phyloP scores from a whole-genome alignment of 37 sponge, comb jelly and placozoan genomes.

The Tethya wilhelma region DNA sequence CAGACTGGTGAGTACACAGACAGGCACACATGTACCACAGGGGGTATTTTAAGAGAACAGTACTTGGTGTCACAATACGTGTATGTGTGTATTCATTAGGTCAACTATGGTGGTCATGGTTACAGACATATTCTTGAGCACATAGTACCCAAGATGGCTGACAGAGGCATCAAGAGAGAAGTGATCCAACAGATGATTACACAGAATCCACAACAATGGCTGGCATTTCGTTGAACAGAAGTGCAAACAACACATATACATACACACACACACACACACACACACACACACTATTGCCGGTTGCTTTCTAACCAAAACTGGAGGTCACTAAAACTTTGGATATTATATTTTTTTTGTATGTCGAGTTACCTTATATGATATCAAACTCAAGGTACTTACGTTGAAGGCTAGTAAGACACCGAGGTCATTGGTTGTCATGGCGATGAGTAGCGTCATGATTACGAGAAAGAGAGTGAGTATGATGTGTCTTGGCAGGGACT shows the following conservation, averaged over 20 bases:
- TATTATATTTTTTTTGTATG: too few species aligned
- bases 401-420: conserved; percentile 61
- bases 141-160: conserved; percentile 64
- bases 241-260: too few species aligned
- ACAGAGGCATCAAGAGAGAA: conserved; percentile 56
- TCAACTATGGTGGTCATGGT: conserved; percentile 76
- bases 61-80: not conserved
- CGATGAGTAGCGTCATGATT: conserved; percentile 30
- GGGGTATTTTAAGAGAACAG: not conserved
- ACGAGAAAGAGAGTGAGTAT: conserved; percentile 61
- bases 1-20: conserved; percentile 47
- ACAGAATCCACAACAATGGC: conserved; percentile 69
- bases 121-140: conserved; percentile 67
- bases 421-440: conserved; percentile 54
- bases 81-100: too few species aligned
- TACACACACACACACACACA: too few species aligned
- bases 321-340: too few species aligned
- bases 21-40: too few species aligned
- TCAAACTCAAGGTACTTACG: too few species aligned
- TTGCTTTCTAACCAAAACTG: too few species aligned
- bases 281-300: too few species aligned
- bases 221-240: conserved; percentile 33
- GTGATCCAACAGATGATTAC: conserved; percentile 31
- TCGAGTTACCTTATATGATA: too few species aligned
- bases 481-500: conserved; percentile 54